Evolutionary conservation across 2,797 vertebrate species (phyloP), one percentile per base, ranked within the genome.

Genomic region (Sarcophilus harrisii): DNA sequence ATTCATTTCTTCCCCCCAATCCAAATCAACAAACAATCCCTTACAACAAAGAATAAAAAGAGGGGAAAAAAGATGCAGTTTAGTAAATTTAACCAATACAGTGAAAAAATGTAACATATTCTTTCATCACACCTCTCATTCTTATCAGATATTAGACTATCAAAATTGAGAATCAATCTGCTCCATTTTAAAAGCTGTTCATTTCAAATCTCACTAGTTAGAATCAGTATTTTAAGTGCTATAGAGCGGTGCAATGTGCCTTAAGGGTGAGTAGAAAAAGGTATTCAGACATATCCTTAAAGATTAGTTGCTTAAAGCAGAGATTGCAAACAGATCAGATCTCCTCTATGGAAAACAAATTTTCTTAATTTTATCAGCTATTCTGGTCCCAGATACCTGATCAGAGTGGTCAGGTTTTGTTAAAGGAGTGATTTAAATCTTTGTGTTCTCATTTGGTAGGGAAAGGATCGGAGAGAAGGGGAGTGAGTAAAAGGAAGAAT

Each of bases 221-320:
- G 8, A 81, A 81, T 27, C 5, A 97, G 90, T 57, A 93, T 13
- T 32, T 49, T 8, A 58, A 93, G 30, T 93, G 30, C 3, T 62
- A 89, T 73, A 30, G 73, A 93, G 27, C 55, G 45, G 91, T 92
- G 52, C 66, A 81, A 66, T 92, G 94, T 58, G 59, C 24, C 81
- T 87, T 96, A 52, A 2, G 2, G 93, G 2, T 94, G 62, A 93
- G 54, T 89, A 24, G 24, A 81, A 81, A 38, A 81, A 45, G 18
- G 18, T n/a, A 45, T 81, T 95, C 58, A 94, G 54, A 94, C 49
- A 87, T 73, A 81, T 10, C 13, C 4, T 94, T 95, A 96, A 93
- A 38, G 81, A 94, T n/a, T 59, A 92, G 16, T 94, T 95, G 54
- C 90, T 95, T 96, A 92, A 96, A 95, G 57, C 16, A 38, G 66